Conservation (phyloP, 2,888 invertebrate species). For the Leptopterna dolabrata region DNA sequence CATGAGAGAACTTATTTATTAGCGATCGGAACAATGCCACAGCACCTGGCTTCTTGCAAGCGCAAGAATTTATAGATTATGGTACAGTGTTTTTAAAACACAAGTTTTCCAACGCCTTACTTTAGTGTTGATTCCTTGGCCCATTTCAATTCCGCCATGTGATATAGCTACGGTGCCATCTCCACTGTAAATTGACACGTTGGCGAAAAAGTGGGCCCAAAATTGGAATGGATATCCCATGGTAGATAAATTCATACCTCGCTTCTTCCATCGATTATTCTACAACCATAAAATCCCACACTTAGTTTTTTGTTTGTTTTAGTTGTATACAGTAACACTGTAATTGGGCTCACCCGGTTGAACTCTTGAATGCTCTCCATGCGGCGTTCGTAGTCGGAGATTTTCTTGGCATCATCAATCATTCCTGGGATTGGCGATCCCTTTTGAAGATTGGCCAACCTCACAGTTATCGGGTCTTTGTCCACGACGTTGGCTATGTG, state of each 20-base stretch:
- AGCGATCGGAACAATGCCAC: too few species aligned
- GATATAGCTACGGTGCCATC: conserved; percentile 79
- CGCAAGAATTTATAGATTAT: too few species aligned
- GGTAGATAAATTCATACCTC: conserved; percentile 76
- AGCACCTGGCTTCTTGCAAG: too few species aligned
- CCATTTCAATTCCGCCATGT: conserved; percentile 81
- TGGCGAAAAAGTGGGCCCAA: conserved; percentile 71
- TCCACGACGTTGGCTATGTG: conserved; percentile 71
- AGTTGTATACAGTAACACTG: not conserved
- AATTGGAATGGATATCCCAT: conserved; percentile 75
- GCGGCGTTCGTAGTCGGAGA: conserved; percentile 72
- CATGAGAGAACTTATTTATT: too few species aligned
- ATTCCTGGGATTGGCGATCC: conserved; percentile 69
- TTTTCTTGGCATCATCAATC: conserved; percentile 71
- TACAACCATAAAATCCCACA: conserved; percentile 62
- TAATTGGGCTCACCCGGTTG: conserved; percentile 69
- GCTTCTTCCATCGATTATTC: conserved; percentile 85
- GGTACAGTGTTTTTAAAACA: too few species aligned
- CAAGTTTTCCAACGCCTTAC: conserved; percentile 63
- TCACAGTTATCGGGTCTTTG: conserved; percentile 73
- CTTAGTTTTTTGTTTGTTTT: too few species aligned
- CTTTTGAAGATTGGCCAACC: conserved; percentile 70
- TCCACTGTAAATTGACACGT: conserved; percentile 77
- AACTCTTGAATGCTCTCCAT: conserved; percentile 71
- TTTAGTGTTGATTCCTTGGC: conserved; percentile 87